These are phyloP conservation scores for Passer domesticus DNA, from an alignment of 2,113 vertebrate genomes.

Conservation along the genomic window DNA sequence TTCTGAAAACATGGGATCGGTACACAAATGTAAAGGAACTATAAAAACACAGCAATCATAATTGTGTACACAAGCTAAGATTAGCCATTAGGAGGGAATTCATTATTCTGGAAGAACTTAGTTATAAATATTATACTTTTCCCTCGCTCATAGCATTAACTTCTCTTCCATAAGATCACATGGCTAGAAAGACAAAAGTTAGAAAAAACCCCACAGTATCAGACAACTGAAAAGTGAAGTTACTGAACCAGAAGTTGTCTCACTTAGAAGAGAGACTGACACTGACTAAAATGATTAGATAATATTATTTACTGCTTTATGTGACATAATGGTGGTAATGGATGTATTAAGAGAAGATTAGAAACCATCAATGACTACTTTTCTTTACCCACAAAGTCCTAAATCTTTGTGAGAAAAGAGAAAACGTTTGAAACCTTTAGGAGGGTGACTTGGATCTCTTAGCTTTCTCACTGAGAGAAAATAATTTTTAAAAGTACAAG, in stretches of 20 bases:
- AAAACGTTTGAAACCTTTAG: neutral
- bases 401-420: neutral
- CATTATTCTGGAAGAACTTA: neutral
- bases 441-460: neutral
- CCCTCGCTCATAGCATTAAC: neutral
- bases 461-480: neutral
- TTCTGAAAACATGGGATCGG: neutral
- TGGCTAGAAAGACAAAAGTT: neutral
- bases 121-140: neutral
- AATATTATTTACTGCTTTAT: neutral
- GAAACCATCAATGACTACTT: neutral
- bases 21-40: neutral
- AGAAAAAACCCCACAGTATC: neutral
- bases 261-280: neutral
- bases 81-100: neutral
- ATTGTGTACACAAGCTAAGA: neutral
- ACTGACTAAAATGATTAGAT: neutral
- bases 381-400: neutral
- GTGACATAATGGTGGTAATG: neutral
- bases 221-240: neutral
- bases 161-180: neutral
- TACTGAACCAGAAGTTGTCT: neutral
- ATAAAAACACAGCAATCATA: neutral
- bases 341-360: neutral
- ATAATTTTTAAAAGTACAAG: neutral